Evolutionary conservation across 2,888 invertebrate genomes (phyloP), one percentile per base, ranked within the genome.

Genomic region (Spicauda simplicius): DNA sequence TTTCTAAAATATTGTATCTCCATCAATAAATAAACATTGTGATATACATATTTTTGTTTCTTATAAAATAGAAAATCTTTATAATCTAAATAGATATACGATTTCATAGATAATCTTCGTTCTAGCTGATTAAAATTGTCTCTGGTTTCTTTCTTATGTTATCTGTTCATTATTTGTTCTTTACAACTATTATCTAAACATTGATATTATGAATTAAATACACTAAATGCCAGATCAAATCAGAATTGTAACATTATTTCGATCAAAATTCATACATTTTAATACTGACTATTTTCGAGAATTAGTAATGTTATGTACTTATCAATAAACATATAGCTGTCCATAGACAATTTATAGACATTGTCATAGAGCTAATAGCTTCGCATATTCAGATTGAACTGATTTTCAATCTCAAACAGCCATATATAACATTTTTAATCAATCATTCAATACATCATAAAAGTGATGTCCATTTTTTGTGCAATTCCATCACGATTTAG

Each of bases 41-140:
- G 55, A 63, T 63, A 63, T 63, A 63, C 62, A 63, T 63, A 63
- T 63, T 55, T 54, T 66, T 65, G 20, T 48, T 64, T 64, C 64
- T 64, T 64, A 64, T 12, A 64, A 64, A 64, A 58, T 64, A 64
- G 55, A 55, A 56, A 33, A 56, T n/a, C 16, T 57, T 41, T 25
- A 30, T 53, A 53, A 61, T 53, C 64, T 64, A 18, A 18, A 48
- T 30, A 30, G 7, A 56, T 48, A 56, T 25, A 63, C 25, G 25
- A 25, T 61, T 41, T 48, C 48, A 16, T 48, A 16, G 16, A n/a
- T n/a, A 41, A 41, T 41, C 14, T 41, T 14, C 41, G 14, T 14
- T 14, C 41, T 41, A 14, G 41, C 41, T 41, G 41, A 41, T 41
- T 41, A 12, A 14, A 41, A 14, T 41, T n/a, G n/a, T n/a, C n/a